Conservation (phyloP, 2,797 vertebrate species). For the Buphagus erythrorhynchus region DNA sequence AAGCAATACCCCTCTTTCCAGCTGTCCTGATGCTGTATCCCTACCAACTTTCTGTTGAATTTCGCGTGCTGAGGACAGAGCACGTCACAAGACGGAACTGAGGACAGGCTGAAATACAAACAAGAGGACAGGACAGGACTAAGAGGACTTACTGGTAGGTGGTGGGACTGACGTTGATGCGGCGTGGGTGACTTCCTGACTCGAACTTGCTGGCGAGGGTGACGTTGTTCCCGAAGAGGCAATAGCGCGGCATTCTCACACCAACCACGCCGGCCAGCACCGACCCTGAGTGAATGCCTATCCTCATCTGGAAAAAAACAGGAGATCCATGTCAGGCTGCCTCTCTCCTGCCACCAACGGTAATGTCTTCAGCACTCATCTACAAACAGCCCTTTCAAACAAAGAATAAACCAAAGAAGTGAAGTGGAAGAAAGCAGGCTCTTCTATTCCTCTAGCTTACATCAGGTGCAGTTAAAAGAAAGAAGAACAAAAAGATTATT, state of each 20-base stretch:
- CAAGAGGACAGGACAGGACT: not conserved
- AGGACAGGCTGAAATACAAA: not conserved
- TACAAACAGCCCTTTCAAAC: not conserved
- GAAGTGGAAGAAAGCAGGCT: not conserved
- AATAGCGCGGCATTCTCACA: constrained; percentile 97
- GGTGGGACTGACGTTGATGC: constrained; percentile 96
- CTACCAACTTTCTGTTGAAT: not conserved
- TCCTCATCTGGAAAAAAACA: constrained; percentile 84
- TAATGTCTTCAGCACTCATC: not conserved
- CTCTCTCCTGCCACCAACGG: not conserved
- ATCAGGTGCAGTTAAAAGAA: not conserved
- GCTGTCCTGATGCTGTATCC: not conserved
- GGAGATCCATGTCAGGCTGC: not conserved
- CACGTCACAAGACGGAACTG: not conserved
- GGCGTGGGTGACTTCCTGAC: constrained; percentile 94
- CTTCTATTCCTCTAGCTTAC: not conserved
- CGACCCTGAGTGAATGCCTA: constrained; percentile 97
- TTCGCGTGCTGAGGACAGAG: not conserved
- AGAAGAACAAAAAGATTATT: not conserved
- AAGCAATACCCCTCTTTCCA: not conserved
- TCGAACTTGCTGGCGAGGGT: constrained; percentile 98
- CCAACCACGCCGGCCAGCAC: constrained; percentile 96
- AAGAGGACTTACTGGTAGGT: constrained; percentile 91
- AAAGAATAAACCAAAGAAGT: not conserved
- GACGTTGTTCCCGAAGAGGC: constrained; percentile 98